Evolutionary conservation across 2,797 vertebrate genomes (phyloP).

Genomic region (Telmatherina bonti): DNA sequence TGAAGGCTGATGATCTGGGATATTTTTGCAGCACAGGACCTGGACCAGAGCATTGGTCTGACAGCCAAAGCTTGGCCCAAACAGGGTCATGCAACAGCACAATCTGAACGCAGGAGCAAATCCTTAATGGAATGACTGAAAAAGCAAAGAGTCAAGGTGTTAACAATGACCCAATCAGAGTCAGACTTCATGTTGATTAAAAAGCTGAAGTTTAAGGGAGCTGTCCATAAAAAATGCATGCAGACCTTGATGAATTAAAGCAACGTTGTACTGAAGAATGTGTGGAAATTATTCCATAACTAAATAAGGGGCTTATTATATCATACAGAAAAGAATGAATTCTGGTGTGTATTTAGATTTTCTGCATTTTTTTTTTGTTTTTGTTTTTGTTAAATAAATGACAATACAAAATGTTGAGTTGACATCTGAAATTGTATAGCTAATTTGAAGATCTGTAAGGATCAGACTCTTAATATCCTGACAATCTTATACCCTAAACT

Average conservation of each 20-base stretch:
- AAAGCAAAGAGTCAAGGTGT: background rate
- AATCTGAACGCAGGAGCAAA: background rate
- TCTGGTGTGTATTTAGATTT: background rate
- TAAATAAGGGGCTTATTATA: no score
- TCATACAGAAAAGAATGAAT: background rate
- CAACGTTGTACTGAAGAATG: background rate
- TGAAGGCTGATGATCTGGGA: no score
- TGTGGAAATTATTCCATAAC: background rate
- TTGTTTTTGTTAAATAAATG: background rate
- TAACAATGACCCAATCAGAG: background rate
- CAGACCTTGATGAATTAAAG: background rate
- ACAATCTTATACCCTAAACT: background rate
- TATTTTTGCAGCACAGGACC: no score
- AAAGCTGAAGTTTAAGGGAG: background rate
- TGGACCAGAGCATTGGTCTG: background rate
- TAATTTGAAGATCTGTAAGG: background rate
- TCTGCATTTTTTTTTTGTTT: background rate
- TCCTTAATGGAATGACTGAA: background rate
- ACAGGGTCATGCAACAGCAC: background rate
- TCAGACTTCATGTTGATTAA: background rate
- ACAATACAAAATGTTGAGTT: background rate
- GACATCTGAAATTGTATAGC: background rate
- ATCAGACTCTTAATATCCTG: background rate
- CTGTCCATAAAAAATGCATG: background rate
- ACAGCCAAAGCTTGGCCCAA: background rate